phyloP scores from a whole-genome alignment of 2,888 invertebrate genomes.

The Sminthurinus aureus region DNA sequence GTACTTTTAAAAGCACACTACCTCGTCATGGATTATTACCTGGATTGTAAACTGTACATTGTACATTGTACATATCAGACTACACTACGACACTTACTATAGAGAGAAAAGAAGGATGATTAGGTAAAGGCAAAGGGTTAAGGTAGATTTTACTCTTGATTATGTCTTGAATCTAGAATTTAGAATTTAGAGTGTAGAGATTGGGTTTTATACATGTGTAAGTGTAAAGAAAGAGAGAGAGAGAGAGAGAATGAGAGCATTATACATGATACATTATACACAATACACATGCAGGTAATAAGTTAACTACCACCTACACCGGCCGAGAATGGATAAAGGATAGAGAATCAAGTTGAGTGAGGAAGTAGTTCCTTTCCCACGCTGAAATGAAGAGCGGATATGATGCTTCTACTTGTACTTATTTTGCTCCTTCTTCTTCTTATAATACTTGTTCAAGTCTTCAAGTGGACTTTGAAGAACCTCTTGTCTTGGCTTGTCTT shows the following conservation, averaged over 20 bases:
- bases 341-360: constrained; percentile 46
- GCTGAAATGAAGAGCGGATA: constrained; percentile 60
- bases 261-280: too few species aligned
- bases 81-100: too few species aligned
- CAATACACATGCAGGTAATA: constrained; percentile 36
- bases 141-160: not conserved
- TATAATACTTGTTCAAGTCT: not conserved
- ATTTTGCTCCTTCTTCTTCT: too few species aligned
- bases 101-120: not conserved
- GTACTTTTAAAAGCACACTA: too few species aligned
- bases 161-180: not conserved
- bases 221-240: not conserved
- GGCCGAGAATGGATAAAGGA: not conserved
- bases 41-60: too few species aligned
- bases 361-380: constrained; percentile 61
- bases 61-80: not conserved
- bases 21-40: too few species aligned
- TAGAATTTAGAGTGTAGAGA: not conserved
- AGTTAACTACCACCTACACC: constrained; percentile 43
- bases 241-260: too few species aligned
- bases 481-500: constrained; percentile 7
- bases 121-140: constrained; percentile 12
- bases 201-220: not conserved
- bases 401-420: constrained; percentile 54
- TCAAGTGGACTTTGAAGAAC: constrained; percentile 32